phyloP scores from a whole-genome alignment of 2,113 vertebrate species.

The Dunckerocampus dactyliophorus region DNA sequence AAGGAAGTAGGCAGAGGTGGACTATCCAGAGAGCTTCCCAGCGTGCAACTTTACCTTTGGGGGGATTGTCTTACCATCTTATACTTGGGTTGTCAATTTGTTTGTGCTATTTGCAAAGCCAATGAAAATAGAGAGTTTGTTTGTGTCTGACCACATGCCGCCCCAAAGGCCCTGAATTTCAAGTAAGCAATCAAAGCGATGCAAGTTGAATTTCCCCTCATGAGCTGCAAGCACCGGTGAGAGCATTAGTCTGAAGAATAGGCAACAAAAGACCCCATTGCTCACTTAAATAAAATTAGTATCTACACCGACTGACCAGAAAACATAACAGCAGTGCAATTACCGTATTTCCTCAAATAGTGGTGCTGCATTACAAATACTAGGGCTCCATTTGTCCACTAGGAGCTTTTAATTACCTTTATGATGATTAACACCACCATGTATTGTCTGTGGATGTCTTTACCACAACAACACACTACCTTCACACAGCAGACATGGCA shows the following conservation, averaged over 20 bases:
- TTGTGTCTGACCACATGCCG: constrained; percentile 6
- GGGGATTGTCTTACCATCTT: constrained; percentile 8
- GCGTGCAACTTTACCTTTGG: constrained; percentile 44
- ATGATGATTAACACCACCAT: background rate
- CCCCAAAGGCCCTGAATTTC: constrained; percentile 44
- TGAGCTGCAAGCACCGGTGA: constrained; percentile 27
- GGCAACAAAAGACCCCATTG: constrained; percentile 1
- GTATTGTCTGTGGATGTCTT: background rate
- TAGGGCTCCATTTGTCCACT: too few species aligned
- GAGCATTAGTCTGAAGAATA: constrained; percentile 30
- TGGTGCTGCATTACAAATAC: too few species aligned
- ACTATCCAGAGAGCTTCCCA: constrained; percentile 24
- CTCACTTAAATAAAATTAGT: constrained; percentile 19
- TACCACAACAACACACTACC: too few species aligned
- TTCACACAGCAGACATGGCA: background rate
- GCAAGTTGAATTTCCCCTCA: constrained; percentile 44
- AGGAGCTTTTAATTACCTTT: too few species aligned
- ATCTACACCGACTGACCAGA: constrained; percentile 58
- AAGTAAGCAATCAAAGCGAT: constrained; percentile 33
- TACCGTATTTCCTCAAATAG: background rate
- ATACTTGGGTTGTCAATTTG: background rate
- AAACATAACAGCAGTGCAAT: constrained; percentile 21
- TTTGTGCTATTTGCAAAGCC: too few species aligned
- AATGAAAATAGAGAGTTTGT: background rate
- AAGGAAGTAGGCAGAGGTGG: constrained; percentile 12